Evolutionary conservation across 2,113 vertebrate genomes (phyloP).

Genomic region (Saguinus imperator): DNA sequence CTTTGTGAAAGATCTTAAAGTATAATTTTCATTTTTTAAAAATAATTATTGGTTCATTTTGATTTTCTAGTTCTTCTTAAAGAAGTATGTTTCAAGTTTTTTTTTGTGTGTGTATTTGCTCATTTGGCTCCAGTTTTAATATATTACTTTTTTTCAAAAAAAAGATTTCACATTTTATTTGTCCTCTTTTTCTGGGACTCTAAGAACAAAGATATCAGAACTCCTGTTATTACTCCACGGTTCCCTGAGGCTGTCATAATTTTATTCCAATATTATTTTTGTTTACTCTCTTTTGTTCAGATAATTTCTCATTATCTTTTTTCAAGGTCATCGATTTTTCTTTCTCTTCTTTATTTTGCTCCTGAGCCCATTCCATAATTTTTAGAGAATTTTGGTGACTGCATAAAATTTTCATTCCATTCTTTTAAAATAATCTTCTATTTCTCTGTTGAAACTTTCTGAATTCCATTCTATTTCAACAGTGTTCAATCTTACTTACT

Average conservation of each 20-base stretch:
- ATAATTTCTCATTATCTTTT: background rate
- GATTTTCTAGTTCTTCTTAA: background rate
- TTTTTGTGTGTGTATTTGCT: background rate
- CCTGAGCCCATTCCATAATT: background rate
- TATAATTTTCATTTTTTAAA: background rate
- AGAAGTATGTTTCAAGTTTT: background rate
- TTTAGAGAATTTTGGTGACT: background rate
- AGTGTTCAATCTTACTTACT: background rate
- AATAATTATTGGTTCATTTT: background rate
- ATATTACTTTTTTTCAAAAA: too few relatives aligned
- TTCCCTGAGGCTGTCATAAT: background rate
- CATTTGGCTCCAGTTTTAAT: background rate
- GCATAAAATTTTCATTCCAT: background rate
- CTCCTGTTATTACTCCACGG: background rate
- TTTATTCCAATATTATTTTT: background rate
- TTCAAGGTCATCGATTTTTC: background rate
- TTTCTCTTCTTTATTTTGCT: background rate
- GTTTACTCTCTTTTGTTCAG: background rate
- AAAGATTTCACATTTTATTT: background rate
- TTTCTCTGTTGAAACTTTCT: background rate
- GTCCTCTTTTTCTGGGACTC: background rate
- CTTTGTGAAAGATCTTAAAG: background rate
- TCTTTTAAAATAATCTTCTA: background rate
- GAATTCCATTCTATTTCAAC: background rate
- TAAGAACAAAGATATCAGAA: background rate